These are phyloP conservation scores for Macrophya annulata DNA, from an alignment of 2,888 invertebrate genomes.

Conservation along the genomic window DNA sequence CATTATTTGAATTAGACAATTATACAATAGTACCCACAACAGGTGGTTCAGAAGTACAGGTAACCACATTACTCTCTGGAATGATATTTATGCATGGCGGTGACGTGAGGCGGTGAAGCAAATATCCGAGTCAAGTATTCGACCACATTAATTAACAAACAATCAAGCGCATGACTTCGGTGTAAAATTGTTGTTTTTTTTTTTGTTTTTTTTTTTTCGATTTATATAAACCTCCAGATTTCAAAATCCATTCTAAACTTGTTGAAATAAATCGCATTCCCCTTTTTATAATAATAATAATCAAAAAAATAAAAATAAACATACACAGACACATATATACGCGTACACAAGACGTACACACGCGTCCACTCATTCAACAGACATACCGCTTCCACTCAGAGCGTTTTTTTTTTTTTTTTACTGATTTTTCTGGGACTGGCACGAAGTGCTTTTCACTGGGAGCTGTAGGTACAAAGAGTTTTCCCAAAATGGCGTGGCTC, in stretches of 20 bases:
- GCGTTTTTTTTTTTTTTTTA: conserved; percentile 15
- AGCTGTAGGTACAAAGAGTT: conserved; percentile 26
- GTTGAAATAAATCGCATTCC: conserved; percentile 15
- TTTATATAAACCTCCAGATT: not conserved
- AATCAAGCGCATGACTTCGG: conserved; percentile 22
- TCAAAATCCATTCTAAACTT: not conserved
- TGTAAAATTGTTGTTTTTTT: not conserved
- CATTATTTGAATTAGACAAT: not conserved
- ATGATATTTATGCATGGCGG: not conserved
- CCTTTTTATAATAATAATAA: not conserved
- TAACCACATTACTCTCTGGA: conserved; percentile 5
- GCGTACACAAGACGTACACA: not conserved
- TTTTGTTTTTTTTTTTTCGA: not conserved
- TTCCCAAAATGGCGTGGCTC: conserved; percentile 11
- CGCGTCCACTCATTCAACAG: conserved; percentile 15
- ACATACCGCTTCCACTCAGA: not conserved
- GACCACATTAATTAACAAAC: conserved; percentile 40
- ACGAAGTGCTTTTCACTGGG: conserved; percentile 27
- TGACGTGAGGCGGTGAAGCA: not conserved
- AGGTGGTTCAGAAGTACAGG: conserved; percentile 28
- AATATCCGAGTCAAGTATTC: conserved; percentile 4
- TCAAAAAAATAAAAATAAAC: not conserved
- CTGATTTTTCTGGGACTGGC: conserved; percentile 22
- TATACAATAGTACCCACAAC: not conserved
- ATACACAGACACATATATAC: not conserved